Evolutionary conservation across 2,797 vertebrate genomes (phyloP).

Genomic region (Dermochelys coriacea): DNA sequence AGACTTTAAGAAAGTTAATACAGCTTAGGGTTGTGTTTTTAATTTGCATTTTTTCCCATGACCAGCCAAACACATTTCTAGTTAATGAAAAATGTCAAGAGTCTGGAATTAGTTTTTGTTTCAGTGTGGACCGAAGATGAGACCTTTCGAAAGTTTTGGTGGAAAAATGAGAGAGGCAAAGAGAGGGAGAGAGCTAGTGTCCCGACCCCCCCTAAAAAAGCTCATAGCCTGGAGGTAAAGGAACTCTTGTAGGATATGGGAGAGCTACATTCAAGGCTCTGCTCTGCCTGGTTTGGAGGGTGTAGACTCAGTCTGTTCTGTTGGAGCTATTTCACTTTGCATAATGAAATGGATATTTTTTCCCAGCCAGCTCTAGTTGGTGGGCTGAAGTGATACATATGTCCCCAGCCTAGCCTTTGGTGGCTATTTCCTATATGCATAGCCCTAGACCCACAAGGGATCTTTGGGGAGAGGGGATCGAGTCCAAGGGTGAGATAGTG

Average conservation of each 20-base stretch:
- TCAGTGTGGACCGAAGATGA: neutral
- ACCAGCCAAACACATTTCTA: neutral
- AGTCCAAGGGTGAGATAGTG: rapidly evolving
- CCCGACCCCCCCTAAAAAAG: neutral
- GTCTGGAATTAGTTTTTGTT: neutral
- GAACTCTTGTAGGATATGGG: neutral
- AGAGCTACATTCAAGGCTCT: neutral
- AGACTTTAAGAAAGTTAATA: neutral
- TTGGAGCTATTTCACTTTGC: neutral
- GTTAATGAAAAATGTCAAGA: neutral
- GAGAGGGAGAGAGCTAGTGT: neutral
- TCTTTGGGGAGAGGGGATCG: neutral
- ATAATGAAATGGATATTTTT: neutral
- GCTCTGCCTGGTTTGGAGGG: neutral
- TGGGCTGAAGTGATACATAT: neutral
- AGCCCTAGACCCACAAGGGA: neutral
- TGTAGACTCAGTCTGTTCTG: neutral
- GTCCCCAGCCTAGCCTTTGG: neutral
- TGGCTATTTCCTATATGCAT: neutral
- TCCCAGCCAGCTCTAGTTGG: neutral
- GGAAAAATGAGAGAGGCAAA: neutral
- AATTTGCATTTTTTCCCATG: neutral
- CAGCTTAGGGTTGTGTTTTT: neutral
- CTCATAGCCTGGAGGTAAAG: neutral
- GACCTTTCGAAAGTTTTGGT: neutral